Evolutionary conservation across 2,113 vertebrate species (phyloP), one percentile per base, ranked within the genome.

Genomic region (Carlito syrichta): DNA sequence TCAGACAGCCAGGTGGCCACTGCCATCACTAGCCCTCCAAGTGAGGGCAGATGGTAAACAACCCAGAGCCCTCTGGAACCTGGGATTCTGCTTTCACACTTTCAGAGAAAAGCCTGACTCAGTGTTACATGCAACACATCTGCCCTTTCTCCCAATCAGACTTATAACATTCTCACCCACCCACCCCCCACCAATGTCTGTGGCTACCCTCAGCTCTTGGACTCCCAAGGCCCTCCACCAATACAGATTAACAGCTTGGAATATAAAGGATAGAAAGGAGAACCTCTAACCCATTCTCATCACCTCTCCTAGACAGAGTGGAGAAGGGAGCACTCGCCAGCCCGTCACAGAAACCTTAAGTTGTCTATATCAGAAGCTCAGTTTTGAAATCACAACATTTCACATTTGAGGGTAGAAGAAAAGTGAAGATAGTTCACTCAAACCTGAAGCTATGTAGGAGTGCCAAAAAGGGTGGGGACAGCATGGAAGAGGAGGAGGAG

Each of bases 381-480:
- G 12, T 25, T 52, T 11, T 30, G 40, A 87, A 86, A n/a, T 16
- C 23, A 17, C 7, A 8, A 54, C 83, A n/a, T 12, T 1, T 99
- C 99, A 81, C 13, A 11, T n/a, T 48, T 77, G 17, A 68, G 20
- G 22, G 27, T 17, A 23, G 13, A 40, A 16, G 43, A 4, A 6
- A 45, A 62, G 17, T 6, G 27, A 20, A n/a, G 23, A 23, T 30
- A 25, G 68, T 69, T 43, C 23, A 6, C 69, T 66, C 30, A 8
- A 86, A 48, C 16, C 19, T 20, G 23, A 30, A 54, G 62, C 19
- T 23, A 16, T 6, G 5, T 4, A 6, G 27, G 63, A 40, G 4
- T 12, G 4, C 25, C 38, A 5, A 17, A 25, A 62, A 43, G 20
- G 27, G 7, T 10, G 12, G 3, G 60, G 20, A 12, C 8, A 10